A percentile compares a stretch with the other conserved stretches of the same genome.
These are phyloP conservation scores for Bombyx mori DNA, from an alignment of 1,140 invertebrate species.

Conservation along the genomic window DNA sequence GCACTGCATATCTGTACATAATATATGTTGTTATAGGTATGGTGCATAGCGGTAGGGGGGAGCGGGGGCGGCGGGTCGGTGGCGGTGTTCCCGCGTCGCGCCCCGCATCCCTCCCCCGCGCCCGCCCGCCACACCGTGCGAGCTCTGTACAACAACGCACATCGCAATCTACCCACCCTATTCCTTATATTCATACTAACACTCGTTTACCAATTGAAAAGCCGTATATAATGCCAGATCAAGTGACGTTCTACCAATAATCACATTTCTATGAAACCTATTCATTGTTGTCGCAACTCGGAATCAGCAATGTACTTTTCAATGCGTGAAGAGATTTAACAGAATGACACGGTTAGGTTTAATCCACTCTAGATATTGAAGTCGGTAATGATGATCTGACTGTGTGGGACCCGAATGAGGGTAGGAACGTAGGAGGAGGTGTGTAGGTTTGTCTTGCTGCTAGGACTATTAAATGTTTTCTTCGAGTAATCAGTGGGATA, in stretches of 20 bases:
- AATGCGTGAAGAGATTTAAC: neutral
- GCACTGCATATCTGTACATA: no score
- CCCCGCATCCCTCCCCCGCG: slow-evolving; percentile 30
- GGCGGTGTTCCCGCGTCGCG: slow-evolving; percentile 30
- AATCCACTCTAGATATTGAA: no score
- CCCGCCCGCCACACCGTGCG: slow-evolving; percentile 40
- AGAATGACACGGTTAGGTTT: no score
- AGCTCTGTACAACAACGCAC: slow-evolving; percentile 25
- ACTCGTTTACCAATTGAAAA: neutral
- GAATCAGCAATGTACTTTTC: neutral
- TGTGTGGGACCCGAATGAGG: no score
- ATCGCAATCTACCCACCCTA: neutral
- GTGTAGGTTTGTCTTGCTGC: no score
- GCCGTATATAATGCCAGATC: neutral
- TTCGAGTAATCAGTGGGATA: no score
- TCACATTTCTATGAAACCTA: neutral
- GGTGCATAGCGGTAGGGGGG: slow-evolving; percentile 39
- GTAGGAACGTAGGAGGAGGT: no score
- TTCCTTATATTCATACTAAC: neutral
- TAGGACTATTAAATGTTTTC: no score
- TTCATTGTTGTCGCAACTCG: neutral
- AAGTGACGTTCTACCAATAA: neutral
- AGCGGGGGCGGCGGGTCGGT: slow-evolving; percentile 42
- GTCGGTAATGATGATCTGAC: no score
- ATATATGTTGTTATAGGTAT: slow-evolving; percentile 16